Conservation (phyloP, 2,113 vertebrate species). For the Cochlearius cochlearius region DNA sequence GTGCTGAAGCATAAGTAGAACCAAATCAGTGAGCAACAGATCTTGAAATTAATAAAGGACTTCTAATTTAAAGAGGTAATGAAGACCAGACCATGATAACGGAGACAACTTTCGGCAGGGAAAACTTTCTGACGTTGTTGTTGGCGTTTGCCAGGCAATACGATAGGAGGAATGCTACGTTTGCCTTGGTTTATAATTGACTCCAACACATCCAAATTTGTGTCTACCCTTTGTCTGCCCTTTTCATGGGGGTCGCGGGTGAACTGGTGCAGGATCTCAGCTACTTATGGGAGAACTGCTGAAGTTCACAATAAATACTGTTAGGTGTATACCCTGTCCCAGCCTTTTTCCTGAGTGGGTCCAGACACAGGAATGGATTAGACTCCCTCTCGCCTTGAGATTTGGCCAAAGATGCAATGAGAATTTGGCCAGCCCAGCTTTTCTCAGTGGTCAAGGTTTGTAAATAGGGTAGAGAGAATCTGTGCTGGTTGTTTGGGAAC, state of each 20-base stretch:
- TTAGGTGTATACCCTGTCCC: background rate
- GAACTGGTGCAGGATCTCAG: background rate
- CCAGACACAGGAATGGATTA: background rate
- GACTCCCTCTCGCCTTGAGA: background rate
- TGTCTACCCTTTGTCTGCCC: background rate
- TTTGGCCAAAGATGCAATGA: background rate
- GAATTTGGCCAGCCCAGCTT: background rate
- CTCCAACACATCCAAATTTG: background rate
- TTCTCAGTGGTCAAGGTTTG: background rate
- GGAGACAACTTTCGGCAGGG: background rate
- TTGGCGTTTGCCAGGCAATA: background rate
- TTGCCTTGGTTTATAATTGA: background rate
- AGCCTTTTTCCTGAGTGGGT: background rate
- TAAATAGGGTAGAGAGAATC: background rate
- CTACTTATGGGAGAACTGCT: background rate
- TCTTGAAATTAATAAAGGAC: background rate
- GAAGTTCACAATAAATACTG: background rate
- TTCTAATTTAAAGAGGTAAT: background rate
- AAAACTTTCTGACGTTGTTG: background rate
- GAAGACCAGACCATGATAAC: background rate
- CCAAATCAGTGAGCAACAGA: background rate
- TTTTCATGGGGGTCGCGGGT: background rate
- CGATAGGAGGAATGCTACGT: background rate
- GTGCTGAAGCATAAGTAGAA: background rate
- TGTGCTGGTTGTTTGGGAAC: background rate